phyloP scores from a whole-genome alignment of 2,888 invertebrate genomes.

The Steinernema scapterisci region DNA sequence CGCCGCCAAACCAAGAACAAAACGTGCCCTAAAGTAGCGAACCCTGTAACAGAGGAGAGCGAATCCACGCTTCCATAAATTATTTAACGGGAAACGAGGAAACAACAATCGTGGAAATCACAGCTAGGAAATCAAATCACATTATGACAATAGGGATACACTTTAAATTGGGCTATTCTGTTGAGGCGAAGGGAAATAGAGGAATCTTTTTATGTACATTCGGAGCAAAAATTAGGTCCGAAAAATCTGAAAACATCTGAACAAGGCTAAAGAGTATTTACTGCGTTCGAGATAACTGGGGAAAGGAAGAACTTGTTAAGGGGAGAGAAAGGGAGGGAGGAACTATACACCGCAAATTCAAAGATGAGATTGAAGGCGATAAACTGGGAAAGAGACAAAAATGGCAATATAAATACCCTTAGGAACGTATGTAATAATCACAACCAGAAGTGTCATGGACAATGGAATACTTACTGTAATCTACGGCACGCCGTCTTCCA shows the following conservation, averaged over 20 bases:
- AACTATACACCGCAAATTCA: neutral
- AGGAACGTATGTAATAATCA: conserved; percentile 8
- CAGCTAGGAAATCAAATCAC: conserved; percentile 29
- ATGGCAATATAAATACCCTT: conserved; percentile 20
- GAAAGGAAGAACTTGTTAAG: neutral
- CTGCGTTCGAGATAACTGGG: neutral
- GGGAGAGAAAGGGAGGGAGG: neutral
- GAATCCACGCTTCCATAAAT: neutral
- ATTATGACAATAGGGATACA: conserved; percentile 16
- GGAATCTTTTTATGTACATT: conserved; percentile 14
- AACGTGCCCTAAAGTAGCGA: neutral
- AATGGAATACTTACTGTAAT: neutral
- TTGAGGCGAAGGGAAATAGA: neutral
- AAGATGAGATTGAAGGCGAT: neutral
- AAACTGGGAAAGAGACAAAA: neutral
- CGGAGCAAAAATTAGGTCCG: neutral
- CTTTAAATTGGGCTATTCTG: neutral
- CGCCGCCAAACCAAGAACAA: too few relatives aligned
- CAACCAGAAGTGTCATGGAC: conserved; percentile 20
- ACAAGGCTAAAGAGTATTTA: neutral
- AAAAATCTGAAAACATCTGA: conserved; percentile 28
- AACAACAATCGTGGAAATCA: conserved; percentile 23
- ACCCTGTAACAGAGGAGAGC: neutral
- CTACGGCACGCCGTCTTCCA: neutral
- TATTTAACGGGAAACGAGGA: neutral